These are phyloP conservation scores for Heteromyza rotundicornis DNA, from an alignment of 2,888 invertebrate genomes.

Conservation along the genomic window DNA sequence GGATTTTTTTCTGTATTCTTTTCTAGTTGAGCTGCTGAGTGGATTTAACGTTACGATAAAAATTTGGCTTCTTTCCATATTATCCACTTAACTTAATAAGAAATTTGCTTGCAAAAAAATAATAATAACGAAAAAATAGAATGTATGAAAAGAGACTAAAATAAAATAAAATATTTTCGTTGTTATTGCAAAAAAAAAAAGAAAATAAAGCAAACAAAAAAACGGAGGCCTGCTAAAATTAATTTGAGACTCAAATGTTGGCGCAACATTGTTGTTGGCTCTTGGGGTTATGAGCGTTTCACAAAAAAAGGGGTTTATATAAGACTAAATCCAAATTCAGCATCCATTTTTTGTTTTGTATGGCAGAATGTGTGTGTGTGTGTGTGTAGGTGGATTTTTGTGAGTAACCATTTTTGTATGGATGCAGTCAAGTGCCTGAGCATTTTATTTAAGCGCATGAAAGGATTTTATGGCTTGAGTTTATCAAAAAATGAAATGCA, in stretches of 20 bases:
- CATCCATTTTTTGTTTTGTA: no score
- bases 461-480: constrained; percentile 52
- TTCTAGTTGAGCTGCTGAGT: not conserved
- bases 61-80: constrained; percentile 52
- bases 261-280: constrained; percentile 26
- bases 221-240: constrained; percentile 34
- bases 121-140: no score
- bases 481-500: constrained; percentile 22
- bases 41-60: constrained; percentile 25
- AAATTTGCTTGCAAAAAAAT: constrained; percentile 33
- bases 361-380: no score
- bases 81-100: constrained; percentile 54
- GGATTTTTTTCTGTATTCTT: not conserved
- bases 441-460: constrained; percentile 58
- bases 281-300: constrained; percentile 17
- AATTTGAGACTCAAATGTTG: constrained; percentile 37
- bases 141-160: no score
- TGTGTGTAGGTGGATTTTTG: constrained; percentile 20
- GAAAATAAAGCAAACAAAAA: constrained; percentile 11
- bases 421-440: constrained; percentile 59
- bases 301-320: constrained; percentile 28
- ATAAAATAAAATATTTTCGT: constrained; percentile 13
- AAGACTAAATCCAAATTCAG: constrained; percentile 11
- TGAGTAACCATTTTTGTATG: constrained; percentile 44
- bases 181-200: constrained; percentile 8